A percentile compares a stretch with the other conserved stretches of the same genome.
These are phyloP conservation scores for Lamprotornis superbus DNA, from an alignment of 2,113 vertebrate genomes.

Conservation along the genomic window DNA sequence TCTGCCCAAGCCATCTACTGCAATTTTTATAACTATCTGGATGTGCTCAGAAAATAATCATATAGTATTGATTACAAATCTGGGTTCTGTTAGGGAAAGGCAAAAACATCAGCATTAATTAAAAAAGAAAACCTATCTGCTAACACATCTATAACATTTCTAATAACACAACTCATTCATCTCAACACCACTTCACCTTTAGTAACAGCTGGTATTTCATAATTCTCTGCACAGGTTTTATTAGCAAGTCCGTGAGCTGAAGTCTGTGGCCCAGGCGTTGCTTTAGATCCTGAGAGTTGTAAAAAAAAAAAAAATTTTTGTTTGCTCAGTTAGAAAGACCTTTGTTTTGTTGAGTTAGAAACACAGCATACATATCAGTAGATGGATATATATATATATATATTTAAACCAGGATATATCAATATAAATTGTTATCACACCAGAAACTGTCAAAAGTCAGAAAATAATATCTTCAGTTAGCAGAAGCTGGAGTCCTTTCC, in stretches of 20 bases:
- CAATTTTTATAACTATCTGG: not conserved
- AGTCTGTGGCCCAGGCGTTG: conserved; percentile 90
- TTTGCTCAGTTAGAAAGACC: not conserved
- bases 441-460: not conserved
- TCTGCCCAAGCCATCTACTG: not conserved
- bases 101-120: not conserved
- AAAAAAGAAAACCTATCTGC: not conserved
- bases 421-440: not conserved
- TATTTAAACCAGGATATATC: not conserved
- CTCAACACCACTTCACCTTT: conserved; percentile 79
- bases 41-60: not conserved
- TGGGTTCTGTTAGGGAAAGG: not conserved
- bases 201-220: conserved; percentile 98
- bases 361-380: not conserved
- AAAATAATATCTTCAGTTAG: not conserved
- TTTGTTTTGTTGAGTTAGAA: not conserved
- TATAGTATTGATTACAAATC: not conserved
- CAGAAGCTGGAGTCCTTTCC: not conserved
- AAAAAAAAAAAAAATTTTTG: not conserved
- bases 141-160: not conserved
- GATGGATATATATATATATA: not conserved
- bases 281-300: conserved; percentile 85
- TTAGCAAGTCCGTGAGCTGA: conserved; percentile 93
- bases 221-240: conserved; percentile 96
- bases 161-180: not conserved